Evolutionary conservation across 2,113 vertebrate genomes (phyloP), one percentile per base, ranked within the genome.

Genomic region (Pelobates fuscus): DNA sequence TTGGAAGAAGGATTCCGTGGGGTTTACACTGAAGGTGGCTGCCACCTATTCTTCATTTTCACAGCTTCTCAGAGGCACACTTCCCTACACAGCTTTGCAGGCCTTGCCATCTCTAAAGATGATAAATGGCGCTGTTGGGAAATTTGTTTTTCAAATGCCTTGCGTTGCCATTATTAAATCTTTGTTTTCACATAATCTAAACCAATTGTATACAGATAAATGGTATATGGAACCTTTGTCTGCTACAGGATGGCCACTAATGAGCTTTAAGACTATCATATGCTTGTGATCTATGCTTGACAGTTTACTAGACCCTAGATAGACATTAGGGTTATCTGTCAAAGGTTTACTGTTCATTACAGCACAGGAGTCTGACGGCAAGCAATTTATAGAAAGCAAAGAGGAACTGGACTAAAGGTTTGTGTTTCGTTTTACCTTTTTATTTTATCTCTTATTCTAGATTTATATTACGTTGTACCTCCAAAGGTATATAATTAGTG

Each of bases 21-120:
- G 49, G 2, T 23, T 23, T 63, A 11, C 8, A 8, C 0, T 15
- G 15, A 7, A 2, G 5, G 12, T 57, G 14, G 17, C 1, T 44
- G 2, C 7, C 73, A 78, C 78, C 81, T 83, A 79, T 25, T 65
- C 52, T 77, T 77, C 25, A 81, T 83, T 82, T 71, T 77, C 60
- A 68, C 72, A 63, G 20, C 23, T 44, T 70, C 32, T 11, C 21
- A 23, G 52, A 18, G 17, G 52, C 52, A 55, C 21, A 8, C 21
- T n/a, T 32, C 21, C 57, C 23, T 3, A 8, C 29, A 37, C 37
- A 23, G 52, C 29, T 37, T 57, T 57, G 17, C 27, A 18, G 49
- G 52, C 52, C 21, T 12, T 18, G 20, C 52, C 12, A 17, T 41
- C 30, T 17, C 54, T 25, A 54, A 58, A 59, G 30, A 43, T 70